Conservation (phyloP, 1,140 invertebrate genomes). For the Ridgeia piscesae region DNA sequence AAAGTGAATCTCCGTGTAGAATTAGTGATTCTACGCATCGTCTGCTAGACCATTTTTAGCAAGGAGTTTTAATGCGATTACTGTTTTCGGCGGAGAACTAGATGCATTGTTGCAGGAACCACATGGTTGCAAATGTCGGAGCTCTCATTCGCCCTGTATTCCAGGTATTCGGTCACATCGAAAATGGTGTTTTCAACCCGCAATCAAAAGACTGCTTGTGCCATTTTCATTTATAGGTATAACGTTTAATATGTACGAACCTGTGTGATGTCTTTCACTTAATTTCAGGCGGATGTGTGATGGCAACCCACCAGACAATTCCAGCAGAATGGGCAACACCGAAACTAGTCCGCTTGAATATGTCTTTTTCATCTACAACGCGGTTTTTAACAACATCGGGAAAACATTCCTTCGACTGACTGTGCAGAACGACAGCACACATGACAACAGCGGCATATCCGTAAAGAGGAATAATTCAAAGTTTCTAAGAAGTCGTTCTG, state of each 20-base stretch:
- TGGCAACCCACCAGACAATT: neutral
- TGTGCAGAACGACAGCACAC: neutral
- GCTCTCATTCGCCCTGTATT: too few relatives aligned
- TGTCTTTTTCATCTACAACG: neutral
- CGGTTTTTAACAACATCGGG: neutral
- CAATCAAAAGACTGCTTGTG: too few relatives aligned
- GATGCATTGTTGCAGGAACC: too few relatives aligned
- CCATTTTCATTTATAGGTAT: too few relatives aligned
- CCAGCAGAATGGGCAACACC: neutral
- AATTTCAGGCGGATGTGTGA: neutral
- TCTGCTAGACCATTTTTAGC: too few relatives aligned
- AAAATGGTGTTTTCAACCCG: too few relatives aligned
- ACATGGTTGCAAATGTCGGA: too few relatives aligned
- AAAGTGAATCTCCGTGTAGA: too few relatives aligned
- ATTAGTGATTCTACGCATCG: too few relatives aligned
- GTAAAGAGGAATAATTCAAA: neutral
- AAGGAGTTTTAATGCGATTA: too few relatives aligned
- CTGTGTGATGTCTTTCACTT: neutral
- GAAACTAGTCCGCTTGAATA: neutral
- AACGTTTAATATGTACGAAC: neutral
- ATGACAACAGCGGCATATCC: neutral
- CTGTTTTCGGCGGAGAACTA: too few relatives aligned
- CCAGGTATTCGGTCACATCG: too few relatives aligned
- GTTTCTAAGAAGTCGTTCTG: neutral
- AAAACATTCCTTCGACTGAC: neutral